A percentile compares a stretch with the other conserved stretches of the same genome.
Conservation (phyloP, 2,113 vertebrate species). For the Oryzias celebensis region DNA sequence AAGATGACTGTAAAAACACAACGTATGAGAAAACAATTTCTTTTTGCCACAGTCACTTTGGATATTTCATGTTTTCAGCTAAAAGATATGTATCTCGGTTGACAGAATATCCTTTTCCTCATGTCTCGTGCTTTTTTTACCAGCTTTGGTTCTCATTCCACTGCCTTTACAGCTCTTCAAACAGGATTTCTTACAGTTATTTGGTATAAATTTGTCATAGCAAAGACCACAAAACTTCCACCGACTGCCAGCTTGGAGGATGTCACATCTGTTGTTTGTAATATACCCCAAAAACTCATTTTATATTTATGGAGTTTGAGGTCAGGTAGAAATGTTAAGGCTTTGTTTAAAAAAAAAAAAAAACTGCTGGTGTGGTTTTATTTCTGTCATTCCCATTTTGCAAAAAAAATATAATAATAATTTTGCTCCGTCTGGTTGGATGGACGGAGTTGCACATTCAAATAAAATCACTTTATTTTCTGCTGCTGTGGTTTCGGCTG, state of each 20-base stretch:
- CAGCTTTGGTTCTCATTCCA: background rate
- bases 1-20: too few relatives aligned
- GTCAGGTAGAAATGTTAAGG: background rate
- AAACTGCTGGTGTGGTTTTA: background rate
- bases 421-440: background rate
- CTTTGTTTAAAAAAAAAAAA: background rate
- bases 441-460: background rate
- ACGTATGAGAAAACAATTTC: too few relatives aligned
- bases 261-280: slow-evolving; percentile 18
- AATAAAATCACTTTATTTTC: background rate
- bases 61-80: background rate
- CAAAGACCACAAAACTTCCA: slow-evolving; percentile 3
- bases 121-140: background rate
- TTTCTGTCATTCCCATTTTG: too few relatives aligned
- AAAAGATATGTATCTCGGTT: background rate
- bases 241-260: slow-evolving; percentile 25
- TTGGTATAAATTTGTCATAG: slow-evolving; percentile 23
- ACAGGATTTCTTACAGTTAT: slow-evolving; percentile 6
- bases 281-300: slow-evolving; percentile 8
- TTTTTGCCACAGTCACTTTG: background rate
- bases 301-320: background rate
- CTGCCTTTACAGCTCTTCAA: slow-evolving; percentile 6
- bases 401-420: background rate
- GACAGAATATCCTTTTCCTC: background rate
- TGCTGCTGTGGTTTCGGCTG: background rate